phyloP scores from a whole-genome alignment of 2,113 vertebrate genomes.

The Eurypyga helias region DNA sequence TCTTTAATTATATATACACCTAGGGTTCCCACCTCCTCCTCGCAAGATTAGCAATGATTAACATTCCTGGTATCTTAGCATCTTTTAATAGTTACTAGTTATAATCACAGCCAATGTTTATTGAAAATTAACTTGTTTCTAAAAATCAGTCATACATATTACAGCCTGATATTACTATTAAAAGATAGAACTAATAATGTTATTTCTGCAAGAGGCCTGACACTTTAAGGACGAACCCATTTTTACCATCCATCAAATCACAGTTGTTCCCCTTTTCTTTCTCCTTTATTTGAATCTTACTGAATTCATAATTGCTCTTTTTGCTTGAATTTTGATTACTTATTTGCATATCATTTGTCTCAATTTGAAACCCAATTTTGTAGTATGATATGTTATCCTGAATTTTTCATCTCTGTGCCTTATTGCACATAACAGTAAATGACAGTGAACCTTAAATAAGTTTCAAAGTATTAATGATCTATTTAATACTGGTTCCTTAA shows the following conservation, averaged over 20 bases:
- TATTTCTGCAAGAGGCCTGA: background rate
- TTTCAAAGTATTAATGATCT: background rate
- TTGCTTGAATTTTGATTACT: background rate
- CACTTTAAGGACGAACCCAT: background rate
- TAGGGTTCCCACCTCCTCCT: background rate
- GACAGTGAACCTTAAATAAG: background rate
- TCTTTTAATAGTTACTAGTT: background rate
- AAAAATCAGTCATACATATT: background rate
- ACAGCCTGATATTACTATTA: background rate
- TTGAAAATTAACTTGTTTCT: slow-evolving; percentile 1
- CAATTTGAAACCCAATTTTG: slow-evolving; percentile 2
- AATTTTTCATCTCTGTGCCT: slow-evolving; percentile 7
- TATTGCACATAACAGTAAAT: background rate
- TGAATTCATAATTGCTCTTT: background rate
- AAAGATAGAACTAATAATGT: background rate
- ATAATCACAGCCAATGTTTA: background rate
- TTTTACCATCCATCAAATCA: background rate
- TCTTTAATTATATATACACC: background rate
- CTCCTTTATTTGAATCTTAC: background rate
- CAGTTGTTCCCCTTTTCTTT: background rate
- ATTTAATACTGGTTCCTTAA: background rate
- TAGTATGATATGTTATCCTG: background rate
- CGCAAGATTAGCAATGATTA: background rate
- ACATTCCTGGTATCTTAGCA: background rate
- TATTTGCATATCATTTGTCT: slow-evolving; percentile 26